A percentile compares a stretch with the other conserved stretches of the same genome.
Conservation (phyloP, 1,140 invertebrate genomes). For the Schmidtea mediterranea region DNA sequence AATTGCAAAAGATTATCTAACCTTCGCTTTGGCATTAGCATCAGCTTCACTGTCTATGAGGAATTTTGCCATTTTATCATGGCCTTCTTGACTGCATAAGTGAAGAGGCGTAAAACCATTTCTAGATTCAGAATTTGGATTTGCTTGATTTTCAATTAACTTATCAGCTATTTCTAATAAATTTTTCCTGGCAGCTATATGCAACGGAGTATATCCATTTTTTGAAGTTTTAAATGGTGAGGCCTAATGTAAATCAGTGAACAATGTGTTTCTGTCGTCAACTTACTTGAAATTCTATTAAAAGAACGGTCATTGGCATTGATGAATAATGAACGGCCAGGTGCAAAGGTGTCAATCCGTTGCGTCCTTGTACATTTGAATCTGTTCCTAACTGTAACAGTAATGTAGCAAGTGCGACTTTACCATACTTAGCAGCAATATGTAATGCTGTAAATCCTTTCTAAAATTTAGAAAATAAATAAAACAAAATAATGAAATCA, state of each 20-base stretch:
- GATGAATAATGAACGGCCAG: constrained; percentile 76
- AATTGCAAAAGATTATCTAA: neutral
- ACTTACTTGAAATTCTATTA: constrained; percentile 8
- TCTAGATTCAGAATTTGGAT: constrained; percentile 56
- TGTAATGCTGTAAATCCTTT: constrained; percentile 79
- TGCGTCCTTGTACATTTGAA: constrained; percentile 22
- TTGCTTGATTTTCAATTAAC: constrained; percentile 61
- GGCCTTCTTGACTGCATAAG: constrained; percentile 48
- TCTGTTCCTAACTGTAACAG: constrained; percentile 76
- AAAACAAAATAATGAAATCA: no score
- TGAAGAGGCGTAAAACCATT: constrained; percentile 61
- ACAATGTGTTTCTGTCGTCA: neutral
- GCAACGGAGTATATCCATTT: constrained; percentile 77
- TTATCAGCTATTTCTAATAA: constrained; percentile 48
- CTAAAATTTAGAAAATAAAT: constrained; percentile 24
- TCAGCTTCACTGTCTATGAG: constrained; percentile 38
- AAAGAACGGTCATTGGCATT: constrained; percentile 36
- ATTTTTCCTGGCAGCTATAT: constrained; percentile 80
- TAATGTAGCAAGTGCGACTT: constrained; percentile 83
- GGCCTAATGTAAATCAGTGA: no score
- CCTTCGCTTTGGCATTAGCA: constrained; percentile 48
- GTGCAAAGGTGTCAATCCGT: constrained; percentile 88
- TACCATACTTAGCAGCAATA: constrained; percentile 73
- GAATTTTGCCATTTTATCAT: constrained; percentile 9
- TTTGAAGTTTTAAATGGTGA: constrained; percentile 13